A percentile compares a stretch with the other conserved stretches of the same genome.
phyloP scores from a whole-genome alignment of 2,888 invertebrate species.

The Hyppa rectilinea region DNA sequence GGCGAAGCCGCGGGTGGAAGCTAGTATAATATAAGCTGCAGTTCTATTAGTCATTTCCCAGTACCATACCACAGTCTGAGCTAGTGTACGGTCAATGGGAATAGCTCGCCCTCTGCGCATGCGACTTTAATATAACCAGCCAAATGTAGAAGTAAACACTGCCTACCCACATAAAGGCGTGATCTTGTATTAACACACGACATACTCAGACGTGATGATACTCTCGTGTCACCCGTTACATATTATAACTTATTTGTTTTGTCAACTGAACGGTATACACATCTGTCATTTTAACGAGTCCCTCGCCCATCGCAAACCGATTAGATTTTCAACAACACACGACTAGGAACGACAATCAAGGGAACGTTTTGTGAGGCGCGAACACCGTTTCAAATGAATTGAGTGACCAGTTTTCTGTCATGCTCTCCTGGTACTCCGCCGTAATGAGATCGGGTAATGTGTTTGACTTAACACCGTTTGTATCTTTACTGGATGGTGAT shows the following conservation, averaged over 20 bases:
- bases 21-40: too few species aligned
- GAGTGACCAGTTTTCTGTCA: conserved; percentile 41
- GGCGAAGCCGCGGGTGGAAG: too few species aligned
- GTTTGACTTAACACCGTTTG: conserved; percentile 32
- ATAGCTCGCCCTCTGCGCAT: too few species aligned
- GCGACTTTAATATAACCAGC: neutral
- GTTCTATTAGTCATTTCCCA: neutral
- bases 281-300: conserved; percentile 12
- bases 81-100: neutral
- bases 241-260: neutral
- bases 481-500: conserved; percentile 3
- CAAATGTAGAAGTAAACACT: neutral
- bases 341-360: conserved; percentile 33
- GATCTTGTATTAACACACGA: neutral
- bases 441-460: conserved; percentile 46
- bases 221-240: neutral
- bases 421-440: conserved; percentile 29
- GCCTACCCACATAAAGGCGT: neutral
- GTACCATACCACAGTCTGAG: neutral
- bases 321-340: conserved; percentile 38
- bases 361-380: conserved; percentile 39
- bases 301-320: conserved; percentile 21
- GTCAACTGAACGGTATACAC: too few species aligned
- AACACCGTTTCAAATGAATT: conserved; percentile 34
- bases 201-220: neutral